Conservation (phyloP, 1,140 invertebrate genomes). For the Pygmarrhopalites habei region DNA sequence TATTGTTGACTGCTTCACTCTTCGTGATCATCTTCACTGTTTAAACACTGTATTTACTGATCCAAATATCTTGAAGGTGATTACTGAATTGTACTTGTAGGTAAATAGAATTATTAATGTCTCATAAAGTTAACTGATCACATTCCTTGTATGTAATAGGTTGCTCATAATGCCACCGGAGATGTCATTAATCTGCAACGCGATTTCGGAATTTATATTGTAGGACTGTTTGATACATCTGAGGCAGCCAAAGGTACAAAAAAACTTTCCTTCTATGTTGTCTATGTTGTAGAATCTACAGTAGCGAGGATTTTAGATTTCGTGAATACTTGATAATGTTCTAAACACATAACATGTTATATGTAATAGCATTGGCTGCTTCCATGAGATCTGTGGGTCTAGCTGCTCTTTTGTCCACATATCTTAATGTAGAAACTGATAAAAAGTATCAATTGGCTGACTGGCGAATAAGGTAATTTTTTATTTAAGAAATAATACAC, state of each 20-base stretch:
- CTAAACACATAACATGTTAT: too few relatives aligned
- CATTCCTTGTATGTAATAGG: slow-evolving; percentile 49
- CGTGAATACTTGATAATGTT: too few relatives aligned
- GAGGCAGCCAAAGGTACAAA: slow-evolving; percentile 18
- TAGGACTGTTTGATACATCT: slow-evolving; percentile 83
- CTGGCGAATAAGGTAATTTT: slow-evolving; percentile 54
- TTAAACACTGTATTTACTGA: slow-evolving; percentile 90
- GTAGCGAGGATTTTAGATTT: too few relatives aligned
- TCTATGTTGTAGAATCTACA: too few relatives aligned
- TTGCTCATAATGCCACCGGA: slow-evolving; percentile 83
- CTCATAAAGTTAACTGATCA: too few relatives aligned
- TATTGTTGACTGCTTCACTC: slow-evolving; percentile 75
- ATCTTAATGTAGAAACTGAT: slow-evolving; percentile 30
- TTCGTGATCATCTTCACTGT: slow-evolving; percentile 70
- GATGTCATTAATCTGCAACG: slow-evolving; percentile 92
- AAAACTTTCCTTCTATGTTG: too few relatives aligned
- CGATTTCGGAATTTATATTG: slow-evolving; percentile 89
- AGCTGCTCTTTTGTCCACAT: slow-evolving; percentile 74
- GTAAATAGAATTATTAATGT: too few relatives aligned
- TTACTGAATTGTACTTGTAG: too few relatives aligned
- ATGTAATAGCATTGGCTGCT: slow-evolving; percentile 26
- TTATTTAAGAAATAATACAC: too few relatives aligned
- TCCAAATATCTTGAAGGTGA: slow-evolving; percentile 82
- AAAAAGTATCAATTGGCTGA: slow-evolving; percentile 39
- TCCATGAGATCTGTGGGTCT: slow-evolving; percentile 71